A percentile compares a stretch with the other conserved stretches of the same genome.
phyloP scores from a whole-genome alignment of 2,113 vertebrate species.

The Notiomystis cincta region DNA sequence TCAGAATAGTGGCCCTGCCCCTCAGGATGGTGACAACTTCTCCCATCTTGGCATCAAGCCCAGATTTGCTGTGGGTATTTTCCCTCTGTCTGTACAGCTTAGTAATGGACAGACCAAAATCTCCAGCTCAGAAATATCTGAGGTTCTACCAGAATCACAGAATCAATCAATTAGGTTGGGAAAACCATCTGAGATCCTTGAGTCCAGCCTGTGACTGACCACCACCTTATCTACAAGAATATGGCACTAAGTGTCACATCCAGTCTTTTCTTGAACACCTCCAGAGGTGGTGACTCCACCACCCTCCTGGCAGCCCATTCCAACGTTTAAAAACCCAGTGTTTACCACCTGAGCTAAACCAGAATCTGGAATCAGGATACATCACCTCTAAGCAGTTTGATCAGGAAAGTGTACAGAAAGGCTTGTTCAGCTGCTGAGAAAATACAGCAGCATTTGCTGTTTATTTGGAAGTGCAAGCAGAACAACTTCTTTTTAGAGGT shows the following conservation, averaged over 20 bases:
- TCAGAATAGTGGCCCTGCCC: background rate
- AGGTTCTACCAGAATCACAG: background rate
- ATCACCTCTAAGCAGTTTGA: background rate
- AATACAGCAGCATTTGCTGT: background rate
- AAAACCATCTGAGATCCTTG: background rate
- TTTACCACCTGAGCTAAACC: background rate
- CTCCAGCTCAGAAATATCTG: background rate
- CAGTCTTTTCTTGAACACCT: background rate
- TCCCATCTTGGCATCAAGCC: background rate
- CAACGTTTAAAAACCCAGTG: background rate
- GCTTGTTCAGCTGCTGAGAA: background rate
- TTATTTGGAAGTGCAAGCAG: background rate
- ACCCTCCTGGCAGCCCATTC: no score
- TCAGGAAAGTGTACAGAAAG: background rate
- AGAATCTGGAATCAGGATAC: background rate
- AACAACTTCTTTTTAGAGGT: background rate
- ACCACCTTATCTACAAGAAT: background rate
- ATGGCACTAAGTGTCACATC: background rate
- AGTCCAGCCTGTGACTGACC: background rate
- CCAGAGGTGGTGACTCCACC: background rate
- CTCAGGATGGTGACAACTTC: background rate
- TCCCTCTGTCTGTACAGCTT: background rate
- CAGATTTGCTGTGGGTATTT: rapidly evolving
- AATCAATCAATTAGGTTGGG: background rate
- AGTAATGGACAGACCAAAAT: background rate